Base-by-base conservation (phyloP, 2,797 vertebrate genomes). In the Jordanella pulchra region DNA sequence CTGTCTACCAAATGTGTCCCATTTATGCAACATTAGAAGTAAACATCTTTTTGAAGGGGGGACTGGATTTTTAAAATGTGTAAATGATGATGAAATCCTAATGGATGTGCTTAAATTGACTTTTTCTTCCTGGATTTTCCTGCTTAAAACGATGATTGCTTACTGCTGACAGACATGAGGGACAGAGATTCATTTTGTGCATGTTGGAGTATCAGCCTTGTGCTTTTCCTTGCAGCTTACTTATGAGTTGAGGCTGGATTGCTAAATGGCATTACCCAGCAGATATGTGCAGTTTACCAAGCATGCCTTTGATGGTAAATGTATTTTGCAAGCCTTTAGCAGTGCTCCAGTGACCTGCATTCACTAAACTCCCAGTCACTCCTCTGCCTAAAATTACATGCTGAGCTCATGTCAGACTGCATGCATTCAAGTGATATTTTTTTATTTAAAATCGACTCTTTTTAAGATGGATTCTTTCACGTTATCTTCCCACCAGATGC, bases 311-410 rank as follows among this genome's bases (percentile, higher is more conserved):
- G 54, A 4, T 73, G 64, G 50, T 74, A 73, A 77, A 76, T 63
- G 25, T 84, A 83, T 83, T 76, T 80, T 75, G 81, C 82, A 70
- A 64, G 76, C 75, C 77, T 77, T 80, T 71, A 69, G 60, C 76
- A 56, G 69, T 87, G 88, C 81, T 87, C 89, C 75, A 84, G 68
- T 89, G 85, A 89, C 89, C 87, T 89, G 87, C 83, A 89, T 91
- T 86, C 87, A 70, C 42, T 77, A 67, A 78, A 77, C 75, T 75
- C 81, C 67, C 74, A 76, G 72, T n/a, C 66, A 53, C 66, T 17
- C 58, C 63, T 66, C 42, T 23, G 4, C 71, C 68, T 54, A 9
- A 10, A n/a, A 58, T 60, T 30, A 3, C 54, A 58, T 28, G 69
- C 66, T 27, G 1, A 73, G 71, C 73, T 72, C 75, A 69, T 70